Conservation (phyloP, 2,797 vertebrate genomes). For the Hylomyscus alleni region DNA sequence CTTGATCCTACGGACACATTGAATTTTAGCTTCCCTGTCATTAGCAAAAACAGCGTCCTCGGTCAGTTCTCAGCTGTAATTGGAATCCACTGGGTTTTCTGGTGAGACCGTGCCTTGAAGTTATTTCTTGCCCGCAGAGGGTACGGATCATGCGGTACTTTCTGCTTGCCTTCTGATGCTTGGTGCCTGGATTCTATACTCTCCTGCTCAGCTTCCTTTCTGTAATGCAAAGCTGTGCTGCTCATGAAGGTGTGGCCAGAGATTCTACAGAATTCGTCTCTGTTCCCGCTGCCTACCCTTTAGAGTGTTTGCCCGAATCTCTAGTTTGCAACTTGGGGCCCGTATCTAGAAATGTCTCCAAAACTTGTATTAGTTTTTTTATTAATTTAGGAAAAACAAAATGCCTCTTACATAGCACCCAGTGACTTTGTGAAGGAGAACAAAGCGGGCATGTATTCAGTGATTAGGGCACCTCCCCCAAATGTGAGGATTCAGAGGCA, state of each 20-base stretch:
- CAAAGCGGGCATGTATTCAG: neutral
- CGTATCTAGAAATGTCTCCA: conserved; percentile 18
- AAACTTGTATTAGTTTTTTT: conserved; percentile 5
- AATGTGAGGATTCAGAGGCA: neutral
- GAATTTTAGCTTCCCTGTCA: neutral
- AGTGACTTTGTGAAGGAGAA: neutral
- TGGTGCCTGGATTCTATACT: neutral
- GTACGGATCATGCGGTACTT: no score
- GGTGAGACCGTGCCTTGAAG: neutral
- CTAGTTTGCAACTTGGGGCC: neutral
- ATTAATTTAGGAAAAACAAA: neutral
- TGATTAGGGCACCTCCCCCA: neutral
- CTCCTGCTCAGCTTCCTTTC: accelerated
- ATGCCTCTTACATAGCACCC: neutral
- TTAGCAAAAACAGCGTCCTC: conserved; percentile 1
- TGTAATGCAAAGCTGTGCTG: neutral
- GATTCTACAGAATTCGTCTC: accelerated
- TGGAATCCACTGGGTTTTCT: neutral
- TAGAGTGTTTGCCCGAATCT: neutral
- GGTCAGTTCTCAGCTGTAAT: neutral
- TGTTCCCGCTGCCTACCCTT: neutral
- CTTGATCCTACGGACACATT: neutral
- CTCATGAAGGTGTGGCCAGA: neutral
- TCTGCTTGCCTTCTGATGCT: neutral
- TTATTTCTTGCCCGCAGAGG: neutral